Conservation (phyloP, 2,113 vertebrate species). For the Chrysochloris asiatica region DNA sequence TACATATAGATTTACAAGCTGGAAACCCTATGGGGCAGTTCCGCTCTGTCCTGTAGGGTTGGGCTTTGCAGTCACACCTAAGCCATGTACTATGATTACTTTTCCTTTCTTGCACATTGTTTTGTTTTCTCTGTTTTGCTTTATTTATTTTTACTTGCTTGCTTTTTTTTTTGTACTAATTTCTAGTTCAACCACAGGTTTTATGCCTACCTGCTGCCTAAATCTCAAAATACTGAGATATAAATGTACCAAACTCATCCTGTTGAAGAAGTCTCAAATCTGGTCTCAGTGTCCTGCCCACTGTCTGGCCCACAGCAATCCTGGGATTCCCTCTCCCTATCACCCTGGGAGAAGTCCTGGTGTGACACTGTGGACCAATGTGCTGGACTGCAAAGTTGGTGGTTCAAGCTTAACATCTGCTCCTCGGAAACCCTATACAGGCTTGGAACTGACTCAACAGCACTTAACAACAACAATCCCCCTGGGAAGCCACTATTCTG, state of each 20-base stretch:
- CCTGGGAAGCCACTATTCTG: too few relatives aligned
- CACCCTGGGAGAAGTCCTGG: not conserved
- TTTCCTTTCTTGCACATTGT: slow-evolving; percentile 2
- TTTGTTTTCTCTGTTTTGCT: not conserved
- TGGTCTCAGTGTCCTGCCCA: not conserved
- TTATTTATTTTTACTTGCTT: slow-evolving; percentile 11
- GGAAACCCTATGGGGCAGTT: not conserved
- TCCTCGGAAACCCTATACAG: too few relatives aligned
- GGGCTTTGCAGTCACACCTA: too few relatives aligned
- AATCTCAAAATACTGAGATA: slow-evolving; percentile 40
- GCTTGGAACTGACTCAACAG: too few relatives aligned
- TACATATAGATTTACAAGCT: not conserved
- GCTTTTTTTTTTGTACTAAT: not conserved
- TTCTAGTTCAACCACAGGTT: slow-evolving; percentile 18
- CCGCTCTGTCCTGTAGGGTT: not conserved
- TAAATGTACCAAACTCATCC: not conserved
- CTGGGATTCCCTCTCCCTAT: not conserved
- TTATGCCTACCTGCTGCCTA: not conserved
- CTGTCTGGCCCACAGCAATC: not conserved
- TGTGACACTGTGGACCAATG: too few relatives aligned
- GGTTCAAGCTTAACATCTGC: too few relatives aligned
- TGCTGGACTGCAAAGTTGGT: too few relatives aligned
- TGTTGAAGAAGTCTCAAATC: not conserved
- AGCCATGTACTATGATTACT: slow-evolving; percentile 18
- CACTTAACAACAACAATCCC: too few relatives aligned